Evolutionary conservation across 2,113 vertebrate species (phyloP).

Genomic region (Atlantisia rogersi): DNA sequence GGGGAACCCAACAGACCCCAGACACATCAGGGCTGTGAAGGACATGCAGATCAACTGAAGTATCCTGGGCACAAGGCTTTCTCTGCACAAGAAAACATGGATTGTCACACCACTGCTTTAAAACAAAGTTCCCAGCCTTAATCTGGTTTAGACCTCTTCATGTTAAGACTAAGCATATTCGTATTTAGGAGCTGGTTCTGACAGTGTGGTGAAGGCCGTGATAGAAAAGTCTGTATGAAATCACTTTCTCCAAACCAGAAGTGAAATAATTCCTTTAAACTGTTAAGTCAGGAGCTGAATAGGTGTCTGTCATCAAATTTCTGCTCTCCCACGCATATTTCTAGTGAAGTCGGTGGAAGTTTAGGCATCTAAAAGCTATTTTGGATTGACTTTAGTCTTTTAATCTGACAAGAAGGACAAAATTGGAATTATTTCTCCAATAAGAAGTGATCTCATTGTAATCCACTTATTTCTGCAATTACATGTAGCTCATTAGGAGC

Average conservation of each 20-base stretch:
- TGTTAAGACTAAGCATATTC: background rate
- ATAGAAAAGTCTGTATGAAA: background rate
- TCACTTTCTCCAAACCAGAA: background rate
- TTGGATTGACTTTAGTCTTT: background rate
- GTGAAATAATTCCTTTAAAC: background rate
- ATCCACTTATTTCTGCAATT: background rate
- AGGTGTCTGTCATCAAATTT: conserved; percentile 37
- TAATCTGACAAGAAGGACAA: background rate
- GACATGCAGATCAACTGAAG: background rate
- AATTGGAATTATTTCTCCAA: background rate
- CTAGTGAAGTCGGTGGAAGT: background rate
- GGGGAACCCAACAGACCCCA: background rate
- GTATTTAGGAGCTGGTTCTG: background rate
- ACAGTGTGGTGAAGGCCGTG: background rate
- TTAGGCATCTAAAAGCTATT: background rate
- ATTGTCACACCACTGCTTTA: background rate
- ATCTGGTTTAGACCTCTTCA: background rate
- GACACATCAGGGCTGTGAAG: background rate
- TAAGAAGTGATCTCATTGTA: background rate
- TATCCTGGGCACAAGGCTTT: background rate
- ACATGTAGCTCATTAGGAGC: background rate
- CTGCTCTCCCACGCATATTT: background rate
- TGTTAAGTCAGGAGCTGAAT: background rate
- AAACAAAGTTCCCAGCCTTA: background rate
- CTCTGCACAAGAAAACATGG: background rate